Percentiles rank a stretch among this genome's conserved stretches.
Evolutionary conservation across 1,140 invertebrate species (phyloP).

Genomic region (Formica exsecta): DNA sequence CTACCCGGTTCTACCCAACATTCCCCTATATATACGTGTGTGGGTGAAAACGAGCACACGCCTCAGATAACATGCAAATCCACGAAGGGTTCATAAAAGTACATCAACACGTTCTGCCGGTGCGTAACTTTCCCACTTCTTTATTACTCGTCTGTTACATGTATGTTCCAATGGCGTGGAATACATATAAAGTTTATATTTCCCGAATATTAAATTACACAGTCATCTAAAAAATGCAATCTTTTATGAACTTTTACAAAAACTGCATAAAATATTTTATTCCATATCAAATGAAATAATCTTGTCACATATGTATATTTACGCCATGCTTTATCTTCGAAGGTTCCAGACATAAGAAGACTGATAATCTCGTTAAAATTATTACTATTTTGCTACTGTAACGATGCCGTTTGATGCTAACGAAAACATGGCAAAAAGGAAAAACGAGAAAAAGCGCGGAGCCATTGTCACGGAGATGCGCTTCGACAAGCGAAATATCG

Average conservation of each 20-base stretch:
- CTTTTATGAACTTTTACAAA: neutral
- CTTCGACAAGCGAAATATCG: constrained; percentile 17
- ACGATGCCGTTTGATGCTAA: neutral
- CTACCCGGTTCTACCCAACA: no score
- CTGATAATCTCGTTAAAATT: neutral
- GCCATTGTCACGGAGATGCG: constrained; percentile 22
- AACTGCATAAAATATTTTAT: neutral
- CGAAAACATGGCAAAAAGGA: constrained; percentile 25
- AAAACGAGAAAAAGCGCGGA: constrained; percentile 40
- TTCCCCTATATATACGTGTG: neutral
- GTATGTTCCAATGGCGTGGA: constrained; percentile 34
- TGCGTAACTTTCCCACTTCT: constrained; percentile 12
- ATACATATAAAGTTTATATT: neutral
- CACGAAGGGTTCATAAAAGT: neutral
- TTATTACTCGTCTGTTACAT: constrained; percentile 37
- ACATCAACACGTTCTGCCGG: constrained; percentile 10
- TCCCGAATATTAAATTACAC: neutral
- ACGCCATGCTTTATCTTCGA: neutral
- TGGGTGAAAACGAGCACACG: neutral
- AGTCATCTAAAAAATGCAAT: neutral
- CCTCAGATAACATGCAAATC: constrained; percentile 46
- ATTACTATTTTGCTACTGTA: neutral
- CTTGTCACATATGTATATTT: neutral
- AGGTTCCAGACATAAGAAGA: neutral
- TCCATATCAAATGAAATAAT: constrained; percentile 11